Evolutionary conservation across 64 coral and sea anemone genomes (phyloP).

Genomic region (Actinia tenebrosa): DNA sequence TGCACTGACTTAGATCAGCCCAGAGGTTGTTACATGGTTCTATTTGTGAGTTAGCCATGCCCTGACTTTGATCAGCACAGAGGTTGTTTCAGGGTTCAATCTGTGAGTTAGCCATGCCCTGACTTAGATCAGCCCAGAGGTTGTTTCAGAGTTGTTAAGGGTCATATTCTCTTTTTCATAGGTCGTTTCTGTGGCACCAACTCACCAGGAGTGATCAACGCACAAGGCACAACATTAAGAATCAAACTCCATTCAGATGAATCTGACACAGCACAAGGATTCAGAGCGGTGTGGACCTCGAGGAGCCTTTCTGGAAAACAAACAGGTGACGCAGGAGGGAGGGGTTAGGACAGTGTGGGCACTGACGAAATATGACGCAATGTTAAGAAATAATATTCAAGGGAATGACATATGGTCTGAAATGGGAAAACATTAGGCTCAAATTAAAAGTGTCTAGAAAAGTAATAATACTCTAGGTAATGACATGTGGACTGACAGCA

Average conservation of each 20-base stretch:
- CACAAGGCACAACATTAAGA: conserved; percentile 45
- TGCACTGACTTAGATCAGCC: too few species aligned
- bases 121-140: too few species aligned
- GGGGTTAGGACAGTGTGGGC: background rate
- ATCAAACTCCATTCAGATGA: conserved; percentile 77
- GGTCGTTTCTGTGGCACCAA: conserved; percentile 64
- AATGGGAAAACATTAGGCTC: too few species aligned
- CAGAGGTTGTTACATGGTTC: too few species aligned
- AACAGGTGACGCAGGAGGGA: background rate
- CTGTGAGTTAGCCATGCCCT: background rate
- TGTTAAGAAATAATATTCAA: too few species aligned
- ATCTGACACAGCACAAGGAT: conserved; percentile 63
- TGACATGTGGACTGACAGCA: background rate
- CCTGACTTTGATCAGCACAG: too few species aligned
- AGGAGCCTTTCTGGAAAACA: conserved; percentile 23
- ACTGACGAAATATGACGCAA: background rate
- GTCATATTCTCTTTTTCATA: background rate
- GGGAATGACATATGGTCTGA: too few species aligned
- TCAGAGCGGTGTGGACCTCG: conserved; percentile 54
- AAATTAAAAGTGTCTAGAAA: background rate
- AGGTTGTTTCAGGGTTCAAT: background rate
- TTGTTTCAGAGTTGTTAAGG: background rate
- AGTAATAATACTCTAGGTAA: background rate
- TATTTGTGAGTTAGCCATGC: too few species aligned
- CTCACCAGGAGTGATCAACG: conserved; percentile 40